Conservation (phyloP, 2,113 vertebrate genomes). For the Anguilla japonica region DNA sequence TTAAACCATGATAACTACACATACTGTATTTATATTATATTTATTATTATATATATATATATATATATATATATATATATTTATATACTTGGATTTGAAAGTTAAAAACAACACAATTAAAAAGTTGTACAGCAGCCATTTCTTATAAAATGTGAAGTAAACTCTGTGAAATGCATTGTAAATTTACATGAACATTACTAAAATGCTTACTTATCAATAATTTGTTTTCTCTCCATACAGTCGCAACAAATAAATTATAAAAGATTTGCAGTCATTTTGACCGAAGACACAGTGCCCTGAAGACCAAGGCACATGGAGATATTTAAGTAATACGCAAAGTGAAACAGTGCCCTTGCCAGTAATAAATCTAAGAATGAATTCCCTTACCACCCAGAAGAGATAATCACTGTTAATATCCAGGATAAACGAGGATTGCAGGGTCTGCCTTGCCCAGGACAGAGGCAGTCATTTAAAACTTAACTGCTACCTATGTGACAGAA, state of each 20-base stretch:
- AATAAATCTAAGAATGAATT: conserved; percentile 38
- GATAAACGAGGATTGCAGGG: conserved; percentile 20
- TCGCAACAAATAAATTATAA: conserved; percentile 5
- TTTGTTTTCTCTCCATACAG: background rate
- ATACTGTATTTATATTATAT: no score
- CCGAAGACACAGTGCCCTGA: background rate
- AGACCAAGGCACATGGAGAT: background rate
- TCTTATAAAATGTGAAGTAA: background rate
- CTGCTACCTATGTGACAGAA: conserved; percentile 3
- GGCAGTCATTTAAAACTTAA: conserved; percentile 19
- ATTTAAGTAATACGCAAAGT: conserved; percentile 11
- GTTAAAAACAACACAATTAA: background rate
- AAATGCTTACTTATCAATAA: background rate
- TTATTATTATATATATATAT: no score
- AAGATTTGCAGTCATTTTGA: background rate
- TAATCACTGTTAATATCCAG: conserved; percentile 32
- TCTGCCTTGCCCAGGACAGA: conserved; percentile 2
- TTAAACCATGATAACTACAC: background rate
- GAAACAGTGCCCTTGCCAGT: background rate
- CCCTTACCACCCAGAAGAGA: conserved; percentile 29
- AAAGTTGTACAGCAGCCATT: background rate
- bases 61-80: no score
- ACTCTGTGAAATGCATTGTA: no score
- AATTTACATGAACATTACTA: background rate
- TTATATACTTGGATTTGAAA: background rate